phyloP scores from a whole-genome alignment of 2,888 invertebrate genomes.

The Drosophila barbarae region DNA sequence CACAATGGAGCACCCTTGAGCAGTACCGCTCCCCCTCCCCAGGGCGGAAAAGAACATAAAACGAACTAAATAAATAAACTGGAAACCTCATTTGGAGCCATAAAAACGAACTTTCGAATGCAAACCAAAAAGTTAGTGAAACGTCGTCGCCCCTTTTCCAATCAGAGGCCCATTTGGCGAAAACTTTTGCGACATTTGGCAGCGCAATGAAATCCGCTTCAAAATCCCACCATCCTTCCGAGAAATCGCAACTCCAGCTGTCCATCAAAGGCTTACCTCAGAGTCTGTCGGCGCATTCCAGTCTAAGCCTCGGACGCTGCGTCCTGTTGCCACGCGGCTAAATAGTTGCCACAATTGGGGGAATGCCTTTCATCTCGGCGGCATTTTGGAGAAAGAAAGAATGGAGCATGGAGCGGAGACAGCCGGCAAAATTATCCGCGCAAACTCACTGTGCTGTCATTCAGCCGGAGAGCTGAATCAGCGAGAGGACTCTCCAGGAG shows the following conservation, averaged over 20 bases:
- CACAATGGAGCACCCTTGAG: slow-evolving; percentile 45
- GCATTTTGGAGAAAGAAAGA: not conserved
- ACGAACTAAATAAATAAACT: slow-evolving; percentile 29
- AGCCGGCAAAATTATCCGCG: slow-evolving; percentile 54
- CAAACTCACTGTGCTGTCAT: slow-evolving; percentile 13
- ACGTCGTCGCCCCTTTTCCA: slow-evolving; percentile 24
- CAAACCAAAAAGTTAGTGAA: slow-evolving; percentile 17
- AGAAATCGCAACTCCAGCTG: slow-evolving; percentile 14
- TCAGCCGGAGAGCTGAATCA: slow-evolving; percentile 17
- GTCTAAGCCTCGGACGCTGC: slow-evolving; percentile 33
- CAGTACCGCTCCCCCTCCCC: slow-evolving; percentile 10
- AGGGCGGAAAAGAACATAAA: slow-evolving; percentile 1
- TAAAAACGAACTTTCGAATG: slow-evolving; percentile 37
- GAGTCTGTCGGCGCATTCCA: slow-evolving; percentile 32
- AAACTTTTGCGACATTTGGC: slow-evolving; percentile 32
- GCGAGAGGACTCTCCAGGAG: not conserved
- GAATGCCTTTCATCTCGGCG: slow-evolving; percentile 26
- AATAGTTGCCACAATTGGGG: slow-evolving; percentile 26
- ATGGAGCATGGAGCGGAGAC: not conserved
- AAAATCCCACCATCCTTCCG: not conserved
- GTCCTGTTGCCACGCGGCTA: slow-evolving; percentile 34
- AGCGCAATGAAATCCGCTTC: slow-evolving; percentile 21
- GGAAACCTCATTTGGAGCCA: slow-evolving; percentile 27
- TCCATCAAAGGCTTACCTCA: slow-evolving; percentile 35
- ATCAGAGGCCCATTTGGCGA: slow-evolving; percentile 27